A percentile compares a stretch with the other conserved stretches of the same genome.
phyloP scores from a whole-genome alignment of 2,888 invertebrate species.

The Rhamphomyia laevipes region DNA sequence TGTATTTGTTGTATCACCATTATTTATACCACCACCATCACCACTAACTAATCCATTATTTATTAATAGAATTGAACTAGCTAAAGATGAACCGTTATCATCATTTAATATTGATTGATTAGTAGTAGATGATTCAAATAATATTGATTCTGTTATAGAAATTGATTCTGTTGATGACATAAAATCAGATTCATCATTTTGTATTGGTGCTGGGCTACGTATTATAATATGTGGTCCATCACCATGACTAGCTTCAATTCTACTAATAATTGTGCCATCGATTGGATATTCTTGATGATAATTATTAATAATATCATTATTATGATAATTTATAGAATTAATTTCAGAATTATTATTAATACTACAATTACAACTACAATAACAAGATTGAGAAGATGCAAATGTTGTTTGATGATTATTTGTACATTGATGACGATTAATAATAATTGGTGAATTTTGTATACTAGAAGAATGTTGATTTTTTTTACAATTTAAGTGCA shows the following conservation, averaged over 20 bases:
- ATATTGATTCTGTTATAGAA: neutral
- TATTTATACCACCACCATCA: neutral
- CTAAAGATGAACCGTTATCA: neutral
- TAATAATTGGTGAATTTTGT: neutral
- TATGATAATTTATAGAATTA: too few relatives aligned
- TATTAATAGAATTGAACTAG: neutral
- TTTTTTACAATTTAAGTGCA: too few relatives aligned
- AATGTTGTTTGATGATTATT: neutral
- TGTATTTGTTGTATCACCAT: neutral
- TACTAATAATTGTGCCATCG: neutral
- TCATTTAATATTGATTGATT: slow-evolving; percentile 4
- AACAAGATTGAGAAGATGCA: neutral
- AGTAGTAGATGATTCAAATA: slow-evolving; percentile 1
- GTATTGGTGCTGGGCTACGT: neutral
- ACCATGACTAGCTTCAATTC: neutral
- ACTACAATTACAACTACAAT: neutral
- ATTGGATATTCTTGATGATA: neutral
- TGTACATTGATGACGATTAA: neutral
- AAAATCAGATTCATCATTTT: neutral
- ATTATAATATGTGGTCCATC: slow-evolving; percentile 1
- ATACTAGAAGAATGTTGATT: neutral
- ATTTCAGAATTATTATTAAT: neutral
- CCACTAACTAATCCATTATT: neutral
- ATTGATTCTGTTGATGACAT: neutral
- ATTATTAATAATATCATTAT: neutral